Evolutionary conservation across 2,797 vertebrate species (phyloP).

Genomic region (Peromyscus melanophrys): DNA sequence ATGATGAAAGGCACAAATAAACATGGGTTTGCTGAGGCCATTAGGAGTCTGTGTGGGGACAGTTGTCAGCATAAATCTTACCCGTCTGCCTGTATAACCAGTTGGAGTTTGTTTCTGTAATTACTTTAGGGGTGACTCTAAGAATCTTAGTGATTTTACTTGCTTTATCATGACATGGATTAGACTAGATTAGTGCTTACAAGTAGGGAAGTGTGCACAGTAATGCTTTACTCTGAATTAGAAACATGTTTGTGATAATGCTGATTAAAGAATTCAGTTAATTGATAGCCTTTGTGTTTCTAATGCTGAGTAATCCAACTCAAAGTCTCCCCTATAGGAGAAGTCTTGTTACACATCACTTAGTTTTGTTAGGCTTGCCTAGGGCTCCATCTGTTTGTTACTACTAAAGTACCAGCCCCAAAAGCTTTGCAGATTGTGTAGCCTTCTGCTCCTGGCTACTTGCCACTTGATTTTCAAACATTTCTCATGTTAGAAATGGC

Average conservation of each 20-base stretch:
- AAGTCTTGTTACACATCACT: not conserved
- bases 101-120: not conserved
- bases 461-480: conserved; percentile 43
- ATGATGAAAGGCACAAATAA: conserved; percentile 69
- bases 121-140: not conserved
- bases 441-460: conserved; percentile 54
- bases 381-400: not conserved
- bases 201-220: not conserved
- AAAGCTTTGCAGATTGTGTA: conserved; percentile 2
- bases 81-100: conserved; percentile 56
- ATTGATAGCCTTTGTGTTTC: conserved; percentile 45
- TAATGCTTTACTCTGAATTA: conserved; percentile 55
- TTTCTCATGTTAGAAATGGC: conserved; percentile 57
- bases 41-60: conserved; percentile 78
- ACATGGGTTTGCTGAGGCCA: conserved; percentile 29
- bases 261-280: not conserved
- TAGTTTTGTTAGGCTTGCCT: conserved; percentile 37
- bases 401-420: conserved; percentile 16
- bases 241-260: conserved; percentile 29
- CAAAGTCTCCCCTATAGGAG: conserved; percentile 6
- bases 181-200: conserved; percentile 5
- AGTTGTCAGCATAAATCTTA: not conserved
- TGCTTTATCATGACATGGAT: not conserved
- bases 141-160: not conserved
- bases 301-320: conserved; percentile 59